Conservation (phyloP, 2,113 vertebrate genomes). For the Empidonax alnorum region DNA sequence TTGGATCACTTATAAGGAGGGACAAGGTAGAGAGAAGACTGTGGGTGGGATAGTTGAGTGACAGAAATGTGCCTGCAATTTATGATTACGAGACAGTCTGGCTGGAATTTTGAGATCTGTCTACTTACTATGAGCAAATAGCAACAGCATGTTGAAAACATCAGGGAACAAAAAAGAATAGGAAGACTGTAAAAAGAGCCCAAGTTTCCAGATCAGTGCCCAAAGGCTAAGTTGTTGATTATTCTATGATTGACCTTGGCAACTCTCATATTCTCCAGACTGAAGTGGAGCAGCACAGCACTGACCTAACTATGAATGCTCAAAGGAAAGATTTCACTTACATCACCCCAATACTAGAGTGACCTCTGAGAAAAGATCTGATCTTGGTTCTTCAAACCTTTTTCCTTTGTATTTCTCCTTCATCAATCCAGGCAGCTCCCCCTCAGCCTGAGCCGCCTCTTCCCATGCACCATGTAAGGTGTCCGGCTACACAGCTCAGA, state of each 20-base stretch:
- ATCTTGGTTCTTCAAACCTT: not conserved
- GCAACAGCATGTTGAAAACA: not conserved
- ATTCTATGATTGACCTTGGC: not conserved
- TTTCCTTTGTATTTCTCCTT: not conserved
- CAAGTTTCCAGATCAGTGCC: not conserved
- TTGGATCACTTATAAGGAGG: not conserved
- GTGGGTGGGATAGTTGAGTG: not conserved
- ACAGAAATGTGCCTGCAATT: not conserved
- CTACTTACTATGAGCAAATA: not conserved
- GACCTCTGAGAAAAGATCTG: not conserved
- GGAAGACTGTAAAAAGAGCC: not conserved
- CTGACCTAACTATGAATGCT: not conserved
- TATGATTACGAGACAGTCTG: not conserved
- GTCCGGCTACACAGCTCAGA: not conserved
- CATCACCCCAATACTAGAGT: not conserved
- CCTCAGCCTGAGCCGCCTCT: not conserved
- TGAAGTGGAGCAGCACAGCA: not conserved
- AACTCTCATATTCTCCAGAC: not conserved
- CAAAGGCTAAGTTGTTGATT: not conserved
- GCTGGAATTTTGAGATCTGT: not conserved
- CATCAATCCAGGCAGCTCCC: not conserved
- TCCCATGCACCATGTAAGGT: not conserved
- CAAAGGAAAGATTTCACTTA: not conserved
- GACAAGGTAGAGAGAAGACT: not conserved
- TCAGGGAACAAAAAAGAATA: not conserved